phyloP scores from a whole-genome alignment of 2,888 invertebrate species.

The Acholoe squamosa region DNA sequence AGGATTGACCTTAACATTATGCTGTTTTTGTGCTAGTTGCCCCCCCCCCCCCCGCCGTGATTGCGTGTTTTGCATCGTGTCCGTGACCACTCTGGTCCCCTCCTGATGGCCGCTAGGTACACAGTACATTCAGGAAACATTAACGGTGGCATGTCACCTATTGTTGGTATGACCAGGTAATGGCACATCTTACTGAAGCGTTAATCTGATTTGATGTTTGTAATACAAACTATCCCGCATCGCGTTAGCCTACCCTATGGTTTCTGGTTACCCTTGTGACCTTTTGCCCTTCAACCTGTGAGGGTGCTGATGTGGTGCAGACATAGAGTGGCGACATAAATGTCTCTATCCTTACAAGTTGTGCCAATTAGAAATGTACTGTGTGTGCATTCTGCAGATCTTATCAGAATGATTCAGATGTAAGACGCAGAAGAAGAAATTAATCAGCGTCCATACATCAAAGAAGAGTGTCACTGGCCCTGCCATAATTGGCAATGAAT shows the following conservation, averaged over 20 bases:
- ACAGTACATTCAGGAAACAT: not conserved
- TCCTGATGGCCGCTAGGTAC: not conserved
- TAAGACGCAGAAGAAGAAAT: not conserved
- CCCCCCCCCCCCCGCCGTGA: too few relatives aligned
- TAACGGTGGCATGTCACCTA: conserved; percentile 1
- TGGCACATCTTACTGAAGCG: not conserved
- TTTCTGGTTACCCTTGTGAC: not conserved
- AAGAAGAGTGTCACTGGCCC: not conserved
- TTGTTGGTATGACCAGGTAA: not conserved
- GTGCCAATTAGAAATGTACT: conserved; percentile 21
- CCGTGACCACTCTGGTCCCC: not conserved
- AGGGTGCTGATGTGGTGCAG: not conserved
- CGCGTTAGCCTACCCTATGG: not conserved
- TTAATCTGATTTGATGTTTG: conserved; percentile 22
- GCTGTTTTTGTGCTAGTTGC: not conserved
- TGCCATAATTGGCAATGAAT: not conserved
- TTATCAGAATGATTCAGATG: conserved; percentile 12
- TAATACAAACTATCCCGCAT: not conserved
- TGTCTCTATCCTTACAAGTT: not conserved
- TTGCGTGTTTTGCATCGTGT: conserved; percentile 17
- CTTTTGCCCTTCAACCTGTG: conserved; percentile 15
- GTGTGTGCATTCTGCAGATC: not conserved
- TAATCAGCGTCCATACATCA: conserved; percentile 9
- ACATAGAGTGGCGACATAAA: not conserved
- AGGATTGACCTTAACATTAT: too few relatives aligned